Conservation (phyloP, 2,113 vertebrate genomes). For the Campylomormyrus numenius region DNA sequence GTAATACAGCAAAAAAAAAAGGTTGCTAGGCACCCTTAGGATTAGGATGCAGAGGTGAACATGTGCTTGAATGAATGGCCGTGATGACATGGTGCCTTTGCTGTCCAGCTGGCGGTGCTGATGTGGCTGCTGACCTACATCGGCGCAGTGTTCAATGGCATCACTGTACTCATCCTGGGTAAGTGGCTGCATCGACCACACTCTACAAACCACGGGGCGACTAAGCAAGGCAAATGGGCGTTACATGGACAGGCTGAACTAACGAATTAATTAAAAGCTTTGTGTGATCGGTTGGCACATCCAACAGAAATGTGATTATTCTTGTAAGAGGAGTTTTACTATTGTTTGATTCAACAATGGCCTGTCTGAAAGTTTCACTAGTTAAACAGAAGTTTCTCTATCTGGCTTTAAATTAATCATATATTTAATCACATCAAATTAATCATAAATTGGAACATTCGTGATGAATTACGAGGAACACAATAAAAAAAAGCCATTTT, state of each 20-base stretch:
- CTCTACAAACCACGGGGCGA: not conserved
- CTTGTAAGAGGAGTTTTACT: not conserved
- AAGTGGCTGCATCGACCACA: conserved; percentile 26
- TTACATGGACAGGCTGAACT: not conserved
- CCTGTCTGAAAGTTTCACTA: not conserved
- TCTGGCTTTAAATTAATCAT: not conserved
- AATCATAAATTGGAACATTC: not conserved
- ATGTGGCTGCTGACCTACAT: conserved; percentile 72
- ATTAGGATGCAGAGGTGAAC: not conserved
- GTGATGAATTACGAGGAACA: not conserved
- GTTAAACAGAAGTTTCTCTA: not conserved
- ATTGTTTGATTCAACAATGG: not conserved
- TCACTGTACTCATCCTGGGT: conserved; percentile 69
- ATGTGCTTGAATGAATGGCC: not conserved
- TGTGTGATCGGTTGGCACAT: not conserved
- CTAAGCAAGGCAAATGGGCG: not conserved
- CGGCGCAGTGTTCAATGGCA: conserved; percentile 65
- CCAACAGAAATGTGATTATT: not conserved
- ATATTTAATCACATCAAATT: not conserved
- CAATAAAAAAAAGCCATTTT: not conserved
- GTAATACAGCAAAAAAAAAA: not conserved
- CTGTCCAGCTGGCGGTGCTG: conserved; percentile 58
- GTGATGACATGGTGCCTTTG: not conserved
- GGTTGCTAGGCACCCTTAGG: not conserved
- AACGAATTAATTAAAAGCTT: not conserved